A percentile compares a stretch with the other conserved stretches of the same genome.
Evolutionary conservation across 1,140 invertebrate genomes (phyloP).

Genomic region (Pseudobourletiella spinata): DNA sequence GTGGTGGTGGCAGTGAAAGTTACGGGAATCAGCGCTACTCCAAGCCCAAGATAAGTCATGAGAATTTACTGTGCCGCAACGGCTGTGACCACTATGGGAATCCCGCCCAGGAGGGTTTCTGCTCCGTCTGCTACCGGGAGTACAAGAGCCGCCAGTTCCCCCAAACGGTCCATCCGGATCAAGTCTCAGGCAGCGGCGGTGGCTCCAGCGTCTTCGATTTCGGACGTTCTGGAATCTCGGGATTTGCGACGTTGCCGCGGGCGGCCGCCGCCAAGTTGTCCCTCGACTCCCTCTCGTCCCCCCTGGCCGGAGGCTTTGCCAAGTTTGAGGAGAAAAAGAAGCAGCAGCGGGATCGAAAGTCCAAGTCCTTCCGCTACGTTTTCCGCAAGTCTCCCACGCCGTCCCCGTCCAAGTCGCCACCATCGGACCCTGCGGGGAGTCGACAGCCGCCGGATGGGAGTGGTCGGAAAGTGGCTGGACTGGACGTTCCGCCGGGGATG

Average conservation of each 20-base stretch:
- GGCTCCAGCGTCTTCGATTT: constrained; percentile 6
- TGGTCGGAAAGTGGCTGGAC: constrained; percentile 8
- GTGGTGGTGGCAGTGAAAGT: too few relatives aligned
- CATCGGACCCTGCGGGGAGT: neutral
- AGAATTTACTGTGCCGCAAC: constrained; percentile 86
- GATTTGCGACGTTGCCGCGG: constrained; percentile 32
- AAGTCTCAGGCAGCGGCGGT: neutral
- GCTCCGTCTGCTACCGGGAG: constrained; percentile 69
- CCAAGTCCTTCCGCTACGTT: constrained; percentile 65
- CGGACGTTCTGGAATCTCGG: constrained; percentile 21
- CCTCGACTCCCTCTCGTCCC: constrained; percentile 35
- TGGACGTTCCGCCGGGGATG: neutral
- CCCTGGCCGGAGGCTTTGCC: constrained; percentile 48
- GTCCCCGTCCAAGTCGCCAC: constrained; percentile 47
- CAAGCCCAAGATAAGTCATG: constrained; percentile 65
- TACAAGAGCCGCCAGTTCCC: constrained; percentile 25
- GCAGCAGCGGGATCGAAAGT: constrained; percentile 70
- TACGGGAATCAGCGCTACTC: neutral
- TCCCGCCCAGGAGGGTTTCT: constrained; percentile 92
- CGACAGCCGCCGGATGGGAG: neutral
- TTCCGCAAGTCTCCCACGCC: constrained; percentile 59
- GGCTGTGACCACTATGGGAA: constrained; percentile 96
- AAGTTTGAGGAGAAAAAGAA: constrained; percentile 82
- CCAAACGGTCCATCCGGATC: neutral
- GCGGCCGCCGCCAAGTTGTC: constrained; percentile 35